Base-by-base conservation (phyloP, 2,797 vertebrate species). In the Gallinago stenura region DNA sequence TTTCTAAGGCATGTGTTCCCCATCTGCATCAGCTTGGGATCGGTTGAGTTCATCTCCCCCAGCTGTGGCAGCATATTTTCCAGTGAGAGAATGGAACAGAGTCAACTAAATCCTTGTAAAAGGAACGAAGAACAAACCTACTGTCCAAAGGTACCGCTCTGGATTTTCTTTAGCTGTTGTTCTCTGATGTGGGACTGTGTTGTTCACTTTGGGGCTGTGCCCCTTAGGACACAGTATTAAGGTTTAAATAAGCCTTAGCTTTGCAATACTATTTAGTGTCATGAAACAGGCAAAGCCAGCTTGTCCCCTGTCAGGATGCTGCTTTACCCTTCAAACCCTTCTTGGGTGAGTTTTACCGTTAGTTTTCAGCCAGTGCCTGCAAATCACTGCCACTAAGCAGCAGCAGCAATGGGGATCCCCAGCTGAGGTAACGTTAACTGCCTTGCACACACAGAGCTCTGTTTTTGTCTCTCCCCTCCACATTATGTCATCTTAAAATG, bases 141-240 rank as follows among this genome's bases (percentile, higher is more conserved):
- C 22, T 57, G 43, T 45, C 58, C 22, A 28, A 57, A 87, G 53
- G 35, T 45, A 57, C 35, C 30, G 43, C 51, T 62, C 51, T 64
- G 79, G 35, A n/a, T 94, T 94, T 94, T 95, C 77, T 91, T 57
- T 10, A 69, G 71, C 75, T 57, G 10, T 19, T 33, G 20, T 73
- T 80, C 69, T 83, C 41, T 64, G 50, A 66, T 51, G n/a, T 1
- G 8, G 30, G 45, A n/a, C 48, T 75, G 48, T 19, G 37, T 12
- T 41, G 39, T 65, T 95, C 90, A 28, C 35, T 77, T 91, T 87
- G 69, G 28, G 83, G 92, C 91, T 73, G 68, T 87, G 91, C 83
- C 84, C 73, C 96, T 90, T 33, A 91, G 73, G 71, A 96, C 50
- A 3, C 71, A 65, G n/a, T 25, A 71, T 33, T 61, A 93, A 65